Base-by-base conservation (phyloP, 2,113 vertebrate genomes). In the Alces alces region DNA sequence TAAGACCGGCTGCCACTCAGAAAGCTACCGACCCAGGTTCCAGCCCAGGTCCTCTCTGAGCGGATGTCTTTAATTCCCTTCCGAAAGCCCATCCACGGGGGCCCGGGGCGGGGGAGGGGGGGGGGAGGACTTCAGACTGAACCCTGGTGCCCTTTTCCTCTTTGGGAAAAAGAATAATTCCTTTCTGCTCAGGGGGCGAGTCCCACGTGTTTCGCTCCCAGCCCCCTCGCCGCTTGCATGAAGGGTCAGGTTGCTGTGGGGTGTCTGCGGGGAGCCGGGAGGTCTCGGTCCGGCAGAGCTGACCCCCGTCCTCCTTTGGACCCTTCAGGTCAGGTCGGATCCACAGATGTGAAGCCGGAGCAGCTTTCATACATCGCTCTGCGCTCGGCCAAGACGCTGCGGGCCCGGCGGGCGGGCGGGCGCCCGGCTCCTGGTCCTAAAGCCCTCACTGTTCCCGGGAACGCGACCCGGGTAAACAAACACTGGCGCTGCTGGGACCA, bases 341-440 rank as follows among this genome's bases (percentile, higher is more conserved):
- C 98, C 98, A 98, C 98, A 99, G 98, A 99, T 98, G 99, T 97
- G 98, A 98, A 98, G 98, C 97, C 98, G 91, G 98, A 97, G 98
- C 89, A 79, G 98, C 98, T 98, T 98, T 99, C 98, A 98, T 98
- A 98, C 98, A 97, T 93, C 97, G 98, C 97, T 98, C 94, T 66
- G 95, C 92, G 97, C 98, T 98, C 97, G 96, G 98, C 96, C 88
- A 11, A 99, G 98, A 99, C 97, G 97, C 98, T 25, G 70, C 70
- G 2, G 66, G 98, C 17, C 58, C 16, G 97, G 97, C 94, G 83
- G 95, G 98, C 98, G 94, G 70, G 97, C 85, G 17, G 64, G 93
- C 11, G 86, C 97, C 96, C 98, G 96, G 93, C 97, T 97, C 99
- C 96, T 97, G 99, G 99, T 99, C 99, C 99, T 99, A 99, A 99